Evolutionary conservation across 2,113 vertebrate genomes (phyloP), one percentile per base, ranked within the genome.

Genomic region (Limnothrissa miodon): DNA sequence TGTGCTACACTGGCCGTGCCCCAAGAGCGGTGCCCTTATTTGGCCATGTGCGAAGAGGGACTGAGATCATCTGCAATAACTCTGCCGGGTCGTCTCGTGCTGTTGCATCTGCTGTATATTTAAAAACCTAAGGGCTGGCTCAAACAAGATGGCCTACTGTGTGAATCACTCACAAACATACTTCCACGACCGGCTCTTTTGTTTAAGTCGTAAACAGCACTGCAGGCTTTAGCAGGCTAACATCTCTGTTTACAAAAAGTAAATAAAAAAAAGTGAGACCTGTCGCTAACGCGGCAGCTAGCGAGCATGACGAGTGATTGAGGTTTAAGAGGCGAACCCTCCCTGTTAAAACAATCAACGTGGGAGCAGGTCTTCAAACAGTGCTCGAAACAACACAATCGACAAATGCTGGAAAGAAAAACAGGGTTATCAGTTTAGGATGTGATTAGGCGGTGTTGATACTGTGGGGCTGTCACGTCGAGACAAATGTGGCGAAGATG

Each of bases 11-110:
- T 59, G 80, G 29, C 51, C 45, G 39, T 39, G 39, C 45, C 25
- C 78, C 86, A 53, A 79, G 39, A 78, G 59, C 70, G 48, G 21
- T 83, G 80, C 25, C 89, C 87, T 87, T 90, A 91, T 89, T 80
- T 87, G 86, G 90, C 70, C 81, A 81, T 81, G 44, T 85, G 78
- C 19, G 78, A 81, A 87, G 83, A 6, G 42, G 42, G 86, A 59
- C 29, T 74, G 66, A 25, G 66, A 17, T 74, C 84, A 4, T 74
- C 66, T 74, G 66, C 33, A 11, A 74, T 15, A 0, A 29, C 66
- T 74, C 33, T 3, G 11, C 66, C 36, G 66, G 10, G 29, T 74
- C 66, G 13, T 13, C 66, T 15, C 13, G 25, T 33, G 3, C 66
- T 74, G 2, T 33, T 5, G n/a, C 29, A 78, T 83, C 83, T 78